These are phyloP conservation scores for Ascaphus truei DNA, from an alignment of 2,113 vertebrate genomes.

Conservation along the genomic window DNA sequence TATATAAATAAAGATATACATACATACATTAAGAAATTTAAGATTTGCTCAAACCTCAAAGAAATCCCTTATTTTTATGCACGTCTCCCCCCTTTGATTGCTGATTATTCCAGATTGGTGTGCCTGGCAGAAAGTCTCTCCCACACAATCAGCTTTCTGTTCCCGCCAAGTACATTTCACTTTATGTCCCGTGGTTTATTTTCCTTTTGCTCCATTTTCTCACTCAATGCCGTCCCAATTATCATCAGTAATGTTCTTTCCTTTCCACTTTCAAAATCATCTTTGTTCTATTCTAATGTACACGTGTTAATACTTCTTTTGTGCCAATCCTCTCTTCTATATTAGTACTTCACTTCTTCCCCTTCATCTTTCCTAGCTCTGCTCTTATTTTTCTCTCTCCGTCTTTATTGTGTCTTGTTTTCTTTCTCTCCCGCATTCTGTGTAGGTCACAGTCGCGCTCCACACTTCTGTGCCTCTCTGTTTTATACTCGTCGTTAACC, in stretches of 20 bases:
- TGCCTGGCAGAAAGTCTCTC: background rate
- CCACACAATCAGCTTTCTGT: background rate
- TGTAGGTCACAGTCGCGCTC: background rate
- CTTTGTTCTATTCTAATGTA: no score
- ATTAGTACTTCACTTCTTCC: no score
- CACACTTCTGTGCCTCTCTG: background rate
- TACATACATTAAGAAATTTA: no score
- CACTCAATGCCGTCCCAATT: background rate
- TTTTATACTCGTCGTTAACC: slow-evolving; percentile 22
- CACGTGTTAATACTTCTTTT: background rate
- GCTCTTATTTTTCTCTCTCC: background rate
- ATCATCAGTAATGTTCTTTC: no score
- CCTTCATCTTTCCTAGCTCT: no score
- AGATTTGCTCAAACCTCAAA: no score
- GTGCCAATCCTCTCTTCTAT: background rate
- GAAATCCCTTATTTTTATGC: background rate
- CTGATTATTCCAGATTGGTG: background rate
- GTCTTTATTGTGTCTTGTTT: background rate
- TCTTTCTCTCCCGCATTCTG: background rate
- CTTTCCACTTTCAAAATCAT: no score
- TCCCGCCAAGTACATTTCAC: no score
- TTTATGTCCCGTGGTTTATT: background rate
- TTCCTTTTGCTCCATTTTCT: background rate
- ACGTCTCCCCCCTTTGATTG: background rate
- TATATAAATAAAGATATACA: no score